These are phyloP conservation scores for Mastomys coucha DNA, from an alignment of 2,113 vertebrate species.

Conservation along the genomic window DNA sequence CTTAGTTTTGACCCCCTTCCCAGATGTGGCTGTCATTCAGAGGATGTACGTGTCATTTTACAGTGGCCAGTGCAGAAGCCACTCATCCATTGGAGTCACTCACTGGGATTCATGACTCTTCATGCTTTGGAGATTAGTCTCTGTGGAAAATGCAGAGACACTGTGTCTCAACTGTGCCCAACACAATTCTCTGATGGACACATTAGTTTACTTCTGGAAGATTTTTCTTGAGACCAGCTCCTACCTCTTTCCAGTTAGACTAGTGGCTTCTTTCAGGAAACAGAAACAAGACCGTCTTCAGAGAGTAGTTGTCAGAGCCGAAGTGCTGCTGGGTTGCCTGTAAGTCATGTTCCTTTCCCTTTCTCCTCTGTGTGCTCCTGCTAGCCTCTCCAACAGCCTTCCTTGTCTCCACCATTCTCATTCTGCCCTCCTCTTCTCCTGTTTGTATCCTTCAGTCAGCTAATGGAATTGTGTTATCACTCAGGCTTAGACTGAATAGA, in stretches of 20 bases:
- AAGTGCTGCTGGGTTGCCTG: neutral
- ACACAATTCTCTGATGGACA: neutral
- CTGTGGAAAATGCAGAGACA: neutral
- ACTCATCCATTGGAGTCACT: neutral
- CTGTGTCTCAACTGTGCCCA: neutral
- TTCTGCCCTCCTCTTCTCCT: neutral
- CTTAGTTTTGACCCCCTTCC: neutral
- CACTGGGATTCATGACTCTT: neutral
- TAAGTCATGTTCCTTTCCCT: too few species aligned
- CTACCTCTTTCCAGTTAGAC: neutral
- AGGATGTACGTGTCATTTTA: neutral
- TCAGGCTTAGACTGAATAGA: constrained; percentile 48
- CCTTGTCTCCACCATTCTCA: fast-evolving
- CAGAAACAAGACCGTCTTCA: neutral
- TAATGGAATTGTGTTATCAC: constrained; percentile 6
- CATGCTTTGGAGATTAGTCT: neutral
- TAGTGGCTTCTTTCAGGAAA: neutral
- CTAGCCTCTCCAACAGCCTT: neutral
- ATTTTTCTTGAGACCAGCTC: neutral
- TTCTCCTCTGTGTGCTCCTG: neutral
- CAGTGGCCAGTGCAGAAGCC: neutral
- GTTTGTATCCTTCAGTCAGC: neutral
- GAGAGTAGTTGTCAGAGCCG: neutral
- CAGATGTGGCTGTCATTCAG: neutral
- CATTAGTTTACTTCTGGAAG: neutral